A percentile compares a stretch with the other conserved stretches of the same genome.
phyloP scores from a whole-genome alignment of 2,888 invertebrate genomes.

The Melanchra persicariae region DNA sequence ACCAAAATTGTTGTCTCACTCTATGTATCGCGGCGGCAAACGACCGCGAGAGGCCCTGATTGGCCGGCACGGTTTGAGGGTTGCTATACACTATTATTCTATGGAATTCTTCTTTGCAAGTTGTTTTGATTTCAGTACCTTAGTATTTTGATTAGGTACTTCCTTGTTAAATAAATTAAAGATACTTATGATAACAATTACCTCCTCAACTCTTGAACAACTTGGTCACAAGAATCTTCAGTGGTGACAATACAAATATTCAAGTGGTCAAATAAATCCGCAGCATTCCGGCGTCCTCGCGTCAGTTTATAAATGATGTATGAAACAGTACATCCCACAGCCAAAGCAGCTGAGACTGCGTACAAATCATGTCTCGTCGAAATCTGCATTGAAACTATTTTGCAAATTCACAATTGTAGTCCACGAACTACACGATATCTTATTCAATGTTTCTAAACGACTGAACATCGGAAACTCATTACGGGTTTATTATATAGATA shows the following conservation, averaged over 20 bases:
- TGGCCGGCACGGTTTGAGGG: no score
- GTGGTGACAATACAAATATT: conserved; percentile 74
- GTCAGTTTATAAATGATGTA: conserved; percentile 71
- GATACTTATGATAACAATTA: conserved; percentile 55
- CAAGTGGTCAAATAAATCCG: conserved; percentile 75
- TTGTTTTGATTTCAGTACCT: not conserved
- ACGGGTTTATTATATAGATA: not conserved
- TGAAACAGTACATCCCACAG: conserved; percentile 71
- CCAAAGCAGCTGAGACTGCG: conserved; percentile 71
- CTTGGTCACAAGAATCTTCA: conserved; percentile 73
- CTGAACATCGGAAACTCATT: conserved; percentile 10
- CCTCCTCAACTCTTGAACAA: conserved; percentile 78
- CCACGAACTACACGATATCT: not conserved
- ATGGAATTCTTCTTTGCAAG: no score
- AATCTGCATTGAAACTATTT: conserved; percentile 66
- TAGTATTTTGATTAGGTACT: not conserved
- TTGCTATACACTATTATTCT: no score
- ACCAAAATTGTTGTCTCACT: no score
- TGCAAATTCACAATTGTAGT: not conserved
- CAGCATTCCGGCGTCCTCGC: conserved; percentile 65
- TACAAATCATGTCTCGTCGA: conserved; percentile 67
- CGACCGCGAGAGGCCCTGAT: no score
- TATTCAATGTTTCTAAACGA: conserved; percentile 1
- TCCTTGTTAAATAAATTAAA: not conserved
- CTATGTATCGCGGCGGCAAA: no score